Percentiles rank a stretch among this genome's conserved stretches.
Evolutionary conservation across 2,888 invertebrate genomes (phyloP).

Genomic region (Podabrus alpinus): DNA sequence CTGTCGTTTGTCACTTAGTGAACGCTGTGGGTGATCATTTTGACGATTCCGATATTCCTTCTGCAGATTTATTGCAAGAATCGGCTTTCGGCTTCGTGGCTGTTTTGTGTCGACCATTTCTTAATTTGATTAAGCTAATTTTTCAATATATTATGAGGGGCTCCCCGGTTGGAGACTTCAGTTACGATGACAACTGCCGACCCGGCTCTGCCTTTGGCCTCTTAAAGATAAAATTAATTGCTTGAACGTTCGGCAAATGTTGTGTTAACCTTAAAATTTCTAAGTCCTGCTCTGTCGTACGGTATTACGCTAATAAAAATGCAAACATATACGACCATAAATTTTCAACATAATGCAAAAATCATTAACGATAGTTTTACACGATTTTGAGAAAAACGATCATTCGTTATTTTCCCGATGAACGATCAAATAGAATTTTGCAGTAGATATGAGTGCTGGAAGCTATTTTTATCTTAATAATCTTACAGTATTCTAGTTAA

Average conservation of each 20-base stretch:
- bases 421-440: not conserved
- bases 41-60: no score
- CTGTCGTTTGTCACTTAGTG: no score
- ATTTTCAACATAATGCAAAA: not conserved
- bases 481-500: slow-evolving; percentile 9
- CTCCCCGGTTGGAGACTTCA: no score
- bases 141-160: no score
- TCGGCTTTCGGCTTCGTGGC: no score
- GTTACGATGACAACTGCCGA: no score
- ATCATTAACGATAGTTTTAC: not conserved
- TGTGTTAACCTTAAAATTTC: no score
- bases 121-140: no score
- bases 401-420: not conserved
- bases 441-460: not conserved
- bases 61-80: no score
- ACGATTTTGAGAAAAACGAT: not conserved
- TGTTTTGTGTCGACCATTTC: no score
- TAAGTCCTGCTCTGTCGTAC: not conserved
- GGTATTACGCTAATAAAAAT: not conserved
- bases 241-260: not conserved
- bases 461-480: slow-evolving; percentile 3
- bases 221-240: not conserved
- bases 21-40: no score
- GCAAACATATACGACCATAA: not conserved
- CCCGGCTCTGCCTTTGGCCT: no score